Evolutionary conservation across 2,888 invertebrate genomes (phyloP).

Genomic region (Melitaea athalia): DNA sequence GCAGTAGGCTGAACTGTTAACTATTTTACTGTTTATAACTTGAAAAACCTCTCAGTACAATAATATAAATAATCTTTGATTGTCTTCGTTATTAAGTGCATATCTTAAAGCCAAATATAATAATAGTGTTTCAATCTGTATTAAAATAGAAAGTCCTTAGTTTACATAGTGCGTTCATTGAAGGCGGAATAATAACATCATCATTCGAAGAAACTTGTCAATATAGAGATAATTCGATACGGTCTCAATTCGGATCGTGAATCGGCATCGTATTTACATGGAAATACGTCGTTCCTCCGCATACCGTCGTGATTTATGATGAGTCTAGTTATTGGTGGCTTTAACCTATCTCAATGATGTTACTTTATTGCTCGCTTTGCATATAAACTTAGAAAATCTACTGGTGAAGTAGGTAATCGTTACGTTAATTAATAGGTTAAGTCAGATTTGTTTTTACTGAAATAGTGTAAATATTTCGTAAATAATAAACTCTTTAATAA

Average conservation of each 20-base stretch:
- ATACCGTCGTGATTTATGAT: conserved; percentile 10
- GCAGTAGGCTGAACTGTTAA: too few species aligned
- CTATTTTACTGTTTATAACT: too few species aligned
- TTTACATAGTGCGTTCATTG: not conserved
- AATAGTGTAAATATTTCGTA: too few species aligned
- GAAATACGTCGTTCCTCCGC: conserved; percentile 18
- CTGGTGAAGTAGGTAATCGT: too few species aligned
- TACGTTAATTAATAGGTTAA: too few species aligned
- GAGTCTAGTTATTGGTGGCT: conserved; percentile 12
- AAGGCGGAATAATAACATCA: conserved; percentile 12
- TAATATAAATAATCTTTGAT: not conserved
- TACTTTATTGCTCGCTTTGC: not conserved
- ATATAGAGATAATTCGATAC: conserved; percentile 20
- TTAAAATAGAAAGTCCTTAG: not conserved
- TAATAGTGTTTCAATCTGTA: not conserved
- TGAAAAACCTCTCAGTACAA: not conserved
- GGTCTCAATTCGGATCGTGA: conserved; percentile 23
- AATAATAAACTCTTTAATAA: too few species aligned
- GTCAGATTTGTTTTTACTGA: too few species aligned
- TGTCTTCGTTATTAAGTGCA: not conserved
- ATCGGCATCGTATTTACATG: conserved; percentile 22
- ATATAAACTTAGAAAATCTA: not conserved
- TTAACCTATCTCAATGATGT: conserved; percentile 5
- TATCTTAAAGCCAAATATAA: not conserved
- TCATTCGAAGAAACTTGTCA: conserved; percentile 19